phyloP scores from a whole-genome alignment of 2,113 vertebrate species.

The Nycticorax nycticorax region DNA sequence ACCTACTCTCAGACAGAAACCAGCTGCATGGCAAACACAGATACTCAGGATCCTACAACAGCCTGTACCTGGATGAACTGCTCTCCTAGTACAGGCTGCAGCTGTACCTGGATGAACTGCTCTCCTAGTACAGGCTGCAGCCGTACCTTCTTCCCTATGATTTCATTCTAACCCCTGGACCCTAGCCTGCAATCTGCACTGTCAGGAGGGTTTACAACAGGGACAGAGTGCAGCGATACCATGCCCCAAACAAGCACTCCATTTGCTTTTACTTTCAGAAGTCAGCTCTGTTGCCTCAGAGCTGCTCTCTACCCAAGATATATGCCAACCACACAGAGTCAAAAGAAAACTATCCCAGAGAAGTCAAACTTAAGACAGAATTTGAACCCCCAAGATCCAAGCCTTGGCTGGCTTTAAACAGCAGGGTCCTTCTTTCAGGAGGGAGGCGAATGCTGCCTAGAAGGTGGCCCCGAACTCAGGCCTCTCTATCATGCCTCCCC shows the following conservation, averaged over 20 bases:
- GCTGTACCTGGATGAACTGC: not conserved
- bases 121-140: not conserved
- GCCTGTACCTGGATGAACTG: not conserved
- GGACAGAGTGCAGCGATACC: not conserved
- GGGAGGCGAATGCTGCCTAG: not conserved
- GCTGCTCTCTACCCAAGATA: not conserved
- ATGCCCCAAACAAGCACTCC: not conserved
- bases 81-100: not conserved
- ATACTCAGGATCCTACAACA: not conserved
- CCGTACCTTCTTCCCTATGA: not conserved
- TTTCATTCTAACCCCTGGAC: slow-evolving; percentile 1
- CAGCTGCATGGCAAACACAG: not conserved
- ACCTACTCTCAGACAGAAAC: not conserved
- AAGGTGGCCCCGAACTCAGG: not conserved
- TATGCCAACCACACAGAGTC: not conserved
- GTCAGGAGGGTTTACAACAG: not conserved
- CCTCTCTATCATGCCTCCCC: not conserved
- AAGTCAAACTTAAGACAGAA: not conserved
- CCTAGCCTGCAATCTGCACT: not conserved
- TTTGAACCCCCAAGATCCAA: not conserved
- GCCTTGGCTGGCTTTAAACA: not conserved
- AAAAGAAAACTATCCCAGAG: too few species aligned
- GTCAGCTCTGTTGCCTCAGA: not conserved
- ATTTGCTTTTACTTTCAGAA: slow-evolving; percentile 21
- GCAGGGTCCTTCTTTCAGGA: not conserved